Percentiles rank a stretch among this genome's conserved stretches.
phyloP scores from a whole-genome alignment of 2,888 invertebrate genomes.

The Lobophora halterata region DNA sequence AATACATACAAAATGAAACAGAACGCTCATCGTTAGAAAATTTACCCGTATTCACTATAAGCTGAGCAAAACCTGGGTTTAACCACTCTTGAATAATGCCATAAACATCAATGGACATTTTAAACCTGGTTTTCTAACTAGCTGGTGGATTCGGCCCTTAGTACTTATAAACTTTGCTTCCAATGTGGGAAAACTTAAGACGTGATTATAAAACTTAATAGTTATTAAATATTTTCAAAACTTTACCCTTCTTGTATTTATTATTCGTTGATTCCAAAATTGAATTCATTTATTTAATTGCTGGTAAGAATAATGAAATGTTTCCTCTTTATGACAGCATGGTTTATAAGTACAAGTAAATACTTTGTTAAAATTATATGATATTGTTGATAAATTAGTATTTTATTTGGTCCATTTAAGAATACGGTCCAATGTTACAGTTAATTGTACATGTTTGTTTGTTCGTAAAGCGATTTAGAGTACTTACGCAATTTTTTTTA shows the following conservation, averaged over 20 bases:
- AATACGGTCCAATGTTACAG: slow-evolving; percentile 65
- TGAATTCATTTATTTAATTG: background rate
- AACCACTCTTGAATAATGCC: too few relatives aligned
- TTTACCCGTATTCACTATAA: too few relatives aligned
- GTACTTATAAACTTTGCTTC: slow-evolving; percentile 34
- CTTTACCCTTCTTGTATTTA: slow-evolving; percentile 2
- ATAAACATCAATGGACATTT: too few relatives aligned
- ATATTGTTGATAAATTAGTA: slow-evolving; percentile 74
- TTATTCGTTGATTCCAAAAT: slow-evolving; percentile 2
- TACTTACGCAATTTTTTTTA: too few relatives aligned
- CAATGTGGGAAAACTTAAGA: slow-evolving; percentile 17
- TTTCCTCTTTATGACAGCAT: slow-evolving; percentile 10
- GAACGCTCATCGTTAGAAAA: slow-evolving; percentile 53
- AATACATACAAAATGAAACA: slow-evolving; percentile 30
- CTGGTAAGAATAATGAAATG: background rate
- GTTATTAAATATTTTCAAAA: slow-evolving; percentile 16
- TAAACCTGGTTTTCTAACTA: too few relatives aligned
- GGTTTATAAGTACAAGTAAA: slow-evolving; percentile 35
- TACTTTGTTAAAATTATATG: slow-evolving; percentile 54
- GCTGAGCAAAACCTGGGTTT: too few relatives aligned
- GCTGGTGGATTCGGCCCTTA: too few relatives aligned
- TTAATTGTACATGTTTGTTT: slow-evolving; percentile 52
- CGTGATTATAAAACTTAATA: slow-evolving; percentile 19
- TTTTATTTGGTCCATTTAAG: slow-evolving; percentile 74
- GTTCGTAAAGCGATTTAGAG: slow-evolving; percentile 50